These are phyloP conservation scores for Synergus gifuensis DNA, from an alignment of 2,888 invertebrate species.

Conservation along the genomic window DNA sequence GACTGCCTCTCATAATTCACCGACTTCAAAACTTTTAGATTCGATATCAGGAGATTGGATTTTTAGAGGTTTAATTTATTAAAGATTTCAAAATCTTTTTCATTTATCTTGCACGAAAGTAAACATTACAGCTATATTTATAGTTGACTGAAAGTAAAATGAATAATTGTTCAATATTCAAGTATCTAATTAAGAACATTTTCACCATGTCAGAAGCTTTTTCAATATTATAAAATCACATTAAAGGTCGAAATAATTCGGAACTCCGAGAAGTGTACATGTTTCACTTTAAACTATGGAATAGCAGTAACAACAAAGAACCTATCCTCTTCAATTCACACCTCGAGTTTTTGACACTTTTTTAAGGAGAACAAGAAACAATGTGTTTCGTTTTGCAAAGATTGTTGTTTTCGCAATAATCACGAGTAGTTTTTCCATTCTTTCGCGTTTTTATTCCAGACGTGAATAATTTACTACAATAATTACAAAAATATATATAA, in stretches of 20 bases:
- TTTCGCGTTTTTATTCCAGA: background rate
- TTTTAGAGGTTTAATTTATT: background rate
- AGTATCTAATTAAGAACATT: no score
- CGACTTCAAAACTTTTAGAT: background rate
- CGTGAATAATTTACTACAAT: background rate
- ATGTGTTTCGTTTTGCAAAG: background rate
- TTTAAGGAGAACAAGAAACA: background rate
- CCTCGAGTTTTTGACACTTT: conserved; percentile 13
- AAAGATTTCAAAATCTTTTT: background rate
- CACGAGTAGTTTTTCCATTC: background rate
- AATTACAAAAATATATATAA: background rate
- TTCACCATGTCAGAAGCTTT: no score
- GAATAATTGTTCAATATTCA: no score
- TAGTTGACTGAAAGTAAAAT: background rate
- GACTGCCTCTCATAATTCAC: background rate
- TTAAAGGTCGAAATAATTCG: background rate
- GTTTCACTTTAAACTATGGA: background rate
- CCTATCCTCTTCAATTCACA: background rate
- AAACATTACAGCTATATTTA: background rate
- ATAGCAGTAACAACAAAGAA: conserved; percentile 16
- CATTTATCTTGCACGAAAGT: background rate
- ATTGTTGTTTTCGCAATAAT: background rate
- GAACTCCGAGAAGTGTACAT: background rate
- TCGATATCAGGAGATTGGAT: background rate
- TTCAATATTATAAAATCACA: no score